These are phyloP conservation scores for Patella ulyssiponensis DNA, from an alignment of 2,888 invertebrate species.

Conservation along the genomic window DNA sequence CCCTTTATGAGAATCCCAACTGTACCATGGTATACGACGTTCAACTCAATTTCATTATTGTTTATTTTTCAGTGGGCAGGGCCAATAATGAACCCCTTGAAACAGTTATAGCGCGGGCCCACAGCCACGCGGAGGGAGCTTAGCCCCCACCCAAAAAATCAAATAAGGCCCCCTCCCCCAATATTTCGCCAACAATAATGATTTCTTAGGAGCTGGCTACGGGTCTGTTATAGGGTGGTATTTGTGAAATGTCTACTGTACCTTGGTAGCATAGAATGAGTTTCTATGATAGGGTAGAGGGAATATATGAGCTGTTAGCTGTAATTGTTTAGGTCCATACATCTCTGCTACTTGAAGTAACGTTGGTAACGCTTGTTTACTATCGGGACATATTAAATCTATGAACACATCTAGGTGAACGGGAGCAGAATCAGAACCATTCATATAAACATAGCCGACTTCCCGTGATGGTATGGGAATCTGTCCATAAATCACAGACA, in stretches of 20 bases:
- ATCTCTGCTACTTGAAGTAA: conserved; percentile 44
- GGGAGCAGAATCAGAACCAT: conserved; percentile 40
- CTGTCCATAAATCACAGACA: conserved; percentile 17
- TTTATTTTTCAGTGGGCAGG: too few species aligned
- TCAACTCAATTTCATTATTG: too few species aligned
- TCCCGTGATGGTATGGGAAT: conserved; percentile 48
- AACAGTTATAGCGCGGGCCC: too few species aligned
- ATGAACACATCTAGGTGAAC: conserved; percentile 51
- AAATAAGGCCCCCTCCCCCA: too few species aligned
- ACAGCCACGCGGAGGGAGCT: too few species aligned
- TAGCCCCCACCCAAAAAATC: too few species aligned
- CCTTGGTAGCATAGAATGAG: conserved; percentile 49
- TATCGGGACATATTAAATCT: conserved; percentile 56
- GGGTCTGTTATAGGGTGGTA: too few species aligned
- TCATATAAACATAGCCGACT: conserved; percentile 46
- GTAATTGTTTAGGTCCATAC: conserved; percentile 46
- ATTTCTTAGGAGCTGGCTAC: too few species aligned
- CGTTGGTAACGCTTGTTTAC: conserved; percentile 41
- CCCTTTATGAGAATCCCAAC: too few species aligned
- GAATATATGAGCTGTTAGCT: conserved; percentile 49
- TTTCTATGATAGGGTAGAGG: conserved; percentile 61
- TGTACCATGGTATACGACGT: too few species aligned
- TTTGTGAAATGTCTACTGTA: conserved; percentile 16
- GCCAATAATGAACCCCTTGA: too few species aligned
- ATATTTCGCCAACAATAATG: too few species aligned